A percentile compares a stretch with the other conserved stretches of the same genome.
Evolutionary conservation across 2,113 vertebrate genomes (phyloP).

Genomic region (Eudyptes chrysolophus): DNA sequence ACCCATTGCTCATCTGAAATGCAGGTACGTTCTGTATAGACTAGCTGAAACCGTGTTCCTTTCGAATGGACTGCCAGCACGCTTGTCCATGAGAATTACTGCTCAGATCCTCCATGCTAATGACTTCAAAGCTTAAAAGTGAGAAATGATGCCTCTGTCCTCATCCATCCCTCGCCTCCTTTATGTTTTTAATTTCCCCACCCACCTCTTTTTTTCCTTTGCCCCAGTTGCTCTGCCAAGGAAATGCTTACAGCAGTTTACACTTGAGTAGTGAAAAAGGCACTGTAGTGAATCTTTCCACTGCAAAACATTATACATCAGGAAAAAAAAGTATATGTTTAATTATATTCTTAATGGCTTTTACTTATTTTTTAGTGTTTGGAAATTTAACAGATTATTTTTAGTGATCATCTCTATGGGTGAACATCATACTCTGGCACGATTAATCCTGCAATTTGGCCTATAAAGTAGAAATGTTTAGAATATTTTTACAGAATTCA

Average conservation of each 20-base stretch:
- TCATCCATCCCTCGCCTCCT: slow-evolving; percentile 52
- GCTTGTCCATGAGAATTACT: slow-evolving; percentile 77
- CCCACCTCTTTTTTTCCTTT: slow-evolving; percentile 38
- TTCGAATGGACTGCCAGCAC: slow-evolving; percentile 79
- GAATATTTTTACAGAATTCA: slow-evolving; percentile 1
- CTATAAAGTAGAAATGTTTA: neutral
- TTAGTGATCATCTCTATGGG: neutral
- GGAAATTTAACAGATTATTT: slow-evolving; percentile 1
- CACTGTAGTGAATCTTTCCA: slow-evolving; percentile 8
- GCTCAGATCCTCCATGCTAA: slow-evolving; percentile 47
- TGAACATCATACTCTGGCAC: neutral
- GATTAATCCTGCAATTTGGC: neutral
- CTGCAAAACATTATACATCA: neutral
- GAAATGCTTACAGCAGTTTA: slow-evolving; percentile 34
- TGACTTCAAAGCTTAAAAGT: slow-evolving; percentile 39
- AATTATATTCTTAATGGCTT: neutral
- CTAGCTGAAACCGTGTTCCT: slow-evolving; percentile 44
- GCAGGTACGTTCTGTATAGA: slow-evolving; percentile 60
- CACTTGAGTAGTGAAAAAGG: neutral
- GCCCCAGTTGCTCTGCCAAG: slow-evolving; percentile 33
- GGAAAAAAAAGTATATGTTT: neutral
- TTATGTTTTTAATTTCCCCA: slow-evolving; percentile 37
- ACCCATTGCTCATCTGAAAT: slow-evolving; percentile 73
- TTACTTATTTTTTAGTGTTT: slow-evolving; percentile 9
- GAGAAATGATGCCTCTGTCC: slow-evolving; percentile 22